These are phyloP conservation scores for Conus canariensis DNA, from an alignment of 2,888 invertebrate genomes.

Conservation along the genomic window DNA sequence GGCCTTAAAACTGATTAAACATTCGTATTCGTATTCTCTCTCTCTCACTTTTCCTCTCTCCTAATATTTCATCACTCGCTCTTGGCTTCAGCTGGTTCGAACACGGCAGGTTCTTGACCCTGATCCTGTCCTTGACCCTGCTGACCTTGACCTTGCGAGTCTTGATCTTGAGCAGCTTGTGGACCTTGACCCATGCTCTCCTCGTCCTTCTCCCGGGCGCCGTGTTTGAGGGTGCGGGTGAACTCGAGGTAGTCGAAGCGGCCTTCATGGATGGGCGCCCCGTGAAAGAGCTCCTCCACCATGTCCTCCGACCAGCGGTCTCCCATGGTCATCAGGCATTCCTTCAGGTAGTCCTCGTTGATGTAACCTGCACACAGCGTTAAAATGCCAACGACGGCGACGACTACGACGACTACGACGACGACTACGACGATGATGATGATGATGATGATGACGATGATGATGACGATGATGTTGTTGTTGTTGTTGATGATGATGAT, in stretches of 20 bases:
- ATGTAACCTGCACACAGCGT: constrained; percentile 57
- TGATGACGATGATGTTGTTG: constrained; percentile 36
- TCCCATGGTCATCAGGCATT: constrained; percentile 77
- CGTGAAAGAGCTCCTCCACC: constrained; percentile 77
- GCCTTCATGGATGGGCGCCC: constrained; percentile 74
- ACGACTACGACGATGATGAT: constrained; percentile 22
- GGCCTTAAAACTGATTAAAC: too few relatives aligned
- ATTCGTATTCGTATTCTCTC: not conserved
- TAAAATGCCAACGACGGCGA: not conserved
- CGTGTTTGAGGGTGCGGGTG: constrained; percentile 76
- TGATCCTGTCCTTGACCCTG: not conserved
- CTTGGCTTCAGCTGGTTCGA: not conserved
- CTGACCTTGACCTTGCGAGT: not conserved
- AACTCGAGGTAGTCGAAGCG: constrained; percentile 76
- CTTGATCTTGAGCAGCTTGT: not conserved
- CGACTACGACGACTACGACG: not conserved
- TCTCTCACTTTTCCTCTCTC: not conserved
- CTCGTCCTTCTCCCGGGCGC: constrained; percentile 73
- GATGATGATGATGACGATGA: constrained; percentile 37
- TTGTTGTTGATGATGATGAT: constrained; percentile 43
- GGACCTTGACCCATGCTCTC: constrained; percentile 51
- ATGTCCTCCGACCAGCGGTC: constrained; percentile 78
- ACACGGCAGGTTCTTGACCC: not conserved
- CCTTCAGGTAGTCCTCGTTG: constrained; percentile 72
- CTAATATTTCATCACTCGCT: not conserved